A percentile compares a stretch with the other conserved stretches of the same genome.
Evolutionary conservation across 2,113 vertebrate species (phyloP).

Genomic region (Cyrtonyx montezumae): DNA sequence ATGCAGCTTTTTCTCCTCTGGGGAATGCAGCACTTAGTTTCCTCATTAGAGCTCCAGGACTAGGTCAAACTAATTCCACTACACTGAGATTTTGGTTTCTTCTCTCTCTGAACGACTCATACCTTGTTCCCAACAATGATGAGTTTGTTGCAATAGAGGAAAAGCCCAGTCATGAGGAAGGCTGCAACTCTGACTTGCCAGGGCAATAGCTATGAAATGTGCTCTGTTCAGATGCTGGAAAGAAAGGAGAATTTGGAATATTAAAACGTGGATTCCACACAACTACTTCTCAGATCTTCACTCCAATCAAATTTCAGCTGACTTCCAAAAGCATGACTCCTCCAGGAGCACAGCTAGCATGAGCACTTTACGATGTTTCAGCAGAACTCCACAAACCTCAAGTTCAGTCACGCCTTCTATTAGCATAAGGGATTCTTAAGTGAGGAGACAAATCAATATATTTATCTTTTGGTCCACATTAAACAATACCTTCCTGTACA

Average conservation of each 20-base stretch:
- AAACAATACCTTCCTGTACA: not conserved
- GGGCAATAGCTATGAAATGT: not conserved
- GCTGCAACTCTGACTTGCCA: not conserved
- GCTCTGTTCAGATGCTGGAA: not conserved
- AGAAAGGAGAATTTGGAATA: not conserved
- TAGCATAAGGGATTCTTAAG: not conserved
- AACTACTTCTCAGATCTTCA: not conserved
- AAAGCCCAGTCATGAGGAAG: not conserved
- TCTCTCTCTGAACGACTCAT: not conserved
- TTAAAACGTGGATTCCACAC: not conserved
- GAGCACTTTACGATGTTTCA: not conserved
- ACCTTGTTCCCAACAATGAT: not conserved
- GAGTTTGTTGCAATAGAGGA: not conserved
- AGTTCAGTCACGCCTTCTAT: not conserved
- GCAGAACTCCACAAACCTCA: not conserved
- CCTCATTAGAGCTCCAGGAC: not conserved
- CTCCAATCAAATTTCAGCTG: not conserved
- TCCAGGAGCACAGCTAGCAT: not conserved
- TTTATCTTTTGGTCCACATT: not conserved
- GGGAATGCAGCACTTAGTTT: not conserved
- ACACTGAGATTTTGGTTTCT: not conserved
- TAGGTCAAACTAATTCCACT: not conserved
- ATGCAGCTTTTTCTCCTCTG: slow-evolving; percentile 8
- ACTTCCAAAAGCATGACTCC: not conserved
- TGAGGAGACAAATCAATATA: not conserved